Base-by-base conservation (phyloP, 2,888 invertebrate genomes). In the Ennomos quercinarius region DNA sequence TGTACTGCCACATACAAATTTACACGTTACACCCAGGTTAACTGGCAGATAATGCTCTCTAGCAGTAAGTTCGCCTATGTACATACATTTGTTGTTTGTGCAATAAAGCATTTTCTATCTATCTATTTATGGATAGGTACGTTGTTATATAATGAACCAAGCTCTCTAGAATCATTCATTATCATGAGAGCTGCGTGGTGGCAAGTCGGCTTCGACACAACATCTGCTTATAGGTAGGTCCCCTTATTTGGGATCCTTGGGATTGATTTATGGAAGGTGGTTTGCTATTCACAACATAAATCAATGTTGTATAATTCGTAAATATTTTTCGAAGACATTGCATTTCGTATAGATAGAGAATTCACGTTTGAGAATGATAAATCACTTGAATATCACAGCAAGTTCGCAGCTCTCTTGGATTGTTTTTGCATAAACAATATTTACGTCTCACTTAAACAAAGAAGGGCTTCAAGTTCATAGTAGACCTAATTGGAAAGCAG, bases 201-300 rank as follows among this genome's bases (percentile, higher is more conserved):
- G 72, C 68, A 71, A 39, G 68, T 52, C 60, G 54, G 53, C 67
- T 68, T 68, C 45, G 42, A 40, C 44, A 27, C 48, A 48, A 46
- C 61, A 68, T 17, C 64, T 63, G 54, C 50, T 64, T 56, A 63
- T 64, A 55, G n/a, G 62, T 60, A 63, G 51, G 37, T 39, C 53
- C 46, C 51, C 57, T 49, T 50, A 50, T 57, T 57, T 41, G 46
- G 46, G 40, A 50, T 63, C 64, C 61, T 61, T 62, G 61, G 57
- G 68, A 64, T 68, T 74, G 76, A 77, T 76, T 73, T 76, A 77
- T 74, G 49, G 65, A 42, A 48, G 60, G 65, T 67, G 58, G 67
- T 67, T 66, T 63, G 64, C 59, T 66, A 54, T 69, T 52, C 62
- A 60, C 51, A 55, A 60, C 59, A 70, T 73, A 74, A 70, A 72